Conservation (phyloP, 2,113 vertebrate species). For the Saccopteryx bilineata region DNA sequence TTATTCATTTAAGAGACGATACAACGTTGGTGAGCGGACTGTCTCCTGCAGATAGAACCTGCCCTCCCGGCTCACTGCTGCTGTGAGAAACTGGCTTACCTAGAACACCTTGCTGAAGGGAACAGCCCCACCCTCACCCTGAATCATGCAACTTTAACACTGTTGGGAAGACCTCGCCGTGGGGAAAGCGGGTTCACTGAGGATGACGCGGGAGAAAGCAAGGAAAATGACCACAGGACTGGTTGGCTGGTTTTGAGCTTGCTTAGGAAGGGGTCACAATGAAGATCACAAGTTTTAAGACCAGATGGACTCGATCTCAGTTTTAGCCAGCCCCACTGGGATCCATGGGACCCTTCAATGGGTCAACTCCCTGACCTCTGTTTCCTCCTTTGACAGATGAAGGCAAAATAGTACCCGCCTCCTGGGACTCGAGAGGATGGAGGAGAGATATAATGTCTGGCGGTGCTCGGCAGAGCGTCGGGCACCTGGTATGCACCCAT, state of each 20-base stretch:
- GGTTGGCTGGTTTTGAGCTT: background rate
- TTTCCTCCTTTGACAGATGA: background rate
- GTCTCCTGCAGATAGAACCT: constrained; percentile 64
- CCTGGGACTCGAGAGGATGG: background rate
- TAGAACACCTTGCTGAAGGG: background rate
- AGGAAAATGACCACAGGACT: background rate
- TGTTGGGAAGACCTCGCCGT: background rate
- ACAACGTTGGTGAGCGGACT: constrained; percentile 50
- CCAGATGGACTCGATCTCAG: background rate
- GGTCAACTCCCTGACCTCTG: background rate
- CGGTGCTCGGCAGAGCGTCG: rapidly evolving
- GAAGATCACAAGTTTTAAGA: background rate
- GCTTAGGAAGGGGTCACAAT: background rate
- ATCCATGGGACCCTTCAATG: background rate
- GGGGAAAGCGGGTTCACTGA: background rate
- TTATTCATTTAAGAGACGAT: constrained; percentile 66
- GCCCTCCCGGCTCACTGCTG: background rate
- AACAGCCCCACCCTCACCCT: background rate
- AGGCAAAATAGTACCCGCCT: background rate
- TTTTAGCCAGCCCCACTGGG: background rate
- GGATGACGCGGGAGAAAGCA: background rate
- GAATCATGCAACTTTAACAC: background rate
- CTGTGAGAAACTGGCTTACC: background rate
- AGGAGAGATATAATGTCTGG: too few species aligned
- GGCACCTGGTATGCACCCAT: background rate